Evolutionary conservation across 2,888 invertebrate species (phyloP).

Genomic region (Noctua janthe): DNA sequence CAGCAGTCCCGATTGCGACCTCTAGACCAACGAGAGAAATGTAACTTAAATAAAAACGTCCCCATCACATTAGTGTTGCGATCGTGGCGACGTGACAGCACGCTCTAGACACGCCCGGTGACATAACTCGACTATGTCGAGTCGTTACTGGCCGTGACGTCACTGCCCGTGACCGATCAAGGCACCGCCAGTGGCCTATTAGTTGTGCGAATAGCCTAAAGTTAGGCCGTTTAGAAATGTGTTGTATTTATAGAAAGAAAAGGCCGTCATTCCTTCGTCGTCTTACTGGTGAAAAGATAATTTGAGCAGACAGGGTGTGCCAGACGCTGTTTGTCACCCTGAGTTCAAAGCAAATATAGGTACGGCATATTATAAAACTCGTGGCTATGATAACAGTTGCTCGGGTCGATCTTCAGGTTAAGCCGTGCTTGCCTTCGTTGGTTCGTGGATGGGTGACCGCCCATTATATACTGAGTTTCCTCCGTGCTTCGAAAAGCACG

Average conservation of each 20-base stretch:
- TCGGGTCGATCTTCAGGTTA: no score
- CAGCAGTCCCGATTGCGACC: no score
- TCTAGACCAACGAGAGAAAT: no score
- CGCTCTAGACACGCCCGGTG: constrained; percentile 42
- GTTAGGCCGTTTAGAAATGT: constrained; percentile 13
- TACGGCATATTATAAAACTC: neutral
- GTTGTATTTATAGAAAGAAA: constrained; percentile 14
- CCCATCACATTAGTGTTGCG: neutral
- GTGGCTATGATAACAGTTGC: no score
- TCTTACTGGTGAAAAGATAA: constrained; percentile 8
- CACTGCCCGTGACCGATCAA: constrained; percentile 28
- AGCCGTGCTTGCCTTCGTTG: no score
- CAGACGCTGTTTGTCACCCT: neutral
- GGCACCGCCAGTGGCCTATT: constrained; percentile 18
- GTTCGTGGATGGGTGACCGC: no score
- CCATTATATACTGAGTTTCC: no score
- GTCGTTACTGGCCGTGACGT: constrained; percentile 33
- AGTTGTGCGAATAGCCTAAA: constrained; percentile 16
- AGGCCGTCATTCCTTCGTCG: neutral
- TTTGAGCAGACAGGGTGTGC: neutral
- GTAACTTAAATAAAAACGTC: neutral
- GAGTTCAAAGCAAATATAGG: neutral
- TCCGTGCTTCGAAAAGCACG: no score
- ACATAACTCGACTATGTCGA: constrained; percentile 37
- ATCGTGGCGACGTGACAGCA: neutral